Evolutionary conservation across 2,113 vertebrate species (phyloP).

Genomic region (Anser brachyrhynchus): DNA sequence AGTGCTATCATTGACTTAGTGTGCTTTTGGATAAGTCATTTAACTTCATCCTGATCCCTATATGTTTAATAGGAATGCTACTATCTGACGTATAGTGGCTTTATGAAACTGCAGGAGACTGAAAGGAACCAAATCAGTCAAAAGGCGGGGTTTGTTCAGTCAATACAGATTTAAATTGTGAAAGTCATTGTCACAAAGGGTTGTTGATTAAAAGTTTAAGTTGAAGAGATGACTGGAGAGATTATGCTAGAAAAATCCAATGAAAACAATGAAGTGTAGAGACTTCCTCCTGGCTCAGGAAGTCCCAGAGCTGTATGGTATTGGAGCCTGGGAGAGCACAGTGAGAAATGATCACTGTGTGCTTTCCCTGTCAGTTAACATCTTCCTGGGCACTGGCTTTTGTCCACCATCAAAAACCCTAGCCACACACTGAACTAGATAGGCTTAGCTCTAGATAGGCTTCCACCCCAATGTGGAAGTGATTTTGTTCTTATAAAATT

Average conservation of each 20-base stretch:
- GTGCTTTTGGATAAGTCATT: background rate
- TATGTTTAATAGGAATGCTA: background rate
- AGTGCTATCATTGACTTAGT: background rate
- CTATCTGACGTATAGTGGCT: background rate
- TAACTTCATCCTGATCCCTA: background rate
- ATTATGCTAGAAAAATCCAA: background rate
- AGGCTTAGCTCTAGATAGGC: background rate
- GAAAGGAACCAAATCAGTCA: background rate
- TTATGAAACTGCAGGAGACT: background rate
- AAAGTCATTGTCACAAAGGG: background rate
- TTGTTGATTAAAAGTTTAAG: background rate
- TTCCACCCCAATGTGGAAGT: background rate
- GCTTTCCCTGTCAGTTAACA: background rate
- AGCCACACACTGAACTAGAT: fast-evolving
- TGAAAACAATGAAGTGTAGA: background rate
- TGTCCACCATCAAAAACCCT: background rate
- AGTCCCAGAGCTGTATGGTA: background rate
- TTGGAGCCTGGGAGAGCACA: background rate
- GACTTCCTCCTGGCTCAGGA: background rate
- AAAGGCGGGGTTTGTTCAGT: background rate
- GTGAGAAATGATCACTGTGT: background rate
- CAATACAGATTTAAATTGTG: background rate
- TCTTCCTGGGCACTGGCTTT: background rate
- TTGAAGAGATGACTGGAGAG: background rate
- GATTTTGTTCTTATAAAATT: background rate